A percentile compares a stretch with the other conserved stretches of the same genome.
Conservation (phyloP, 2,888 invertebrate species). For the Argyra leucocephala region DNA sequence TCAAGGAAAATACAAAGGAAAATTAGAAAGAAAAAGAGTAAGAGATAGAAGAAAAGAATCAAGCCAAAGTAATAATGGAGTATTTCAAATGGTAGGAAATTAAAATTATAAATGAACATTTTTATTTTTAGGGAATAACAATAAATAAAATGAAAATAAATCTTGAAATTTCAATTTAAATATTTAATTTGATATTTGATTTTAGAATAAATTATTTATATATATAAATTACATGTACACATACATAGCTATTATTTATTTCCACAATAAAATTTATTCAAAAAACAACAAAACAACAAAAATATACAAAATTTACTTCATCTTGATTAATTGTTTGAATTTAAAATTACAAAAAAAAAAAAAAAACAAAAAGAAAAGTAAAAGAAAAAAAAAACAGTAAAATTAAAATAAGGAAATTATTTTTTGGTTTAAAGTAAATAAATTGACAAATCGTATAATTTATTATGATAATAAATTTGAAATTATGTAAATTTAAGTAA, state of each 20-base stretch:
- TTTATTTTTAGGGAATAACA: no score
- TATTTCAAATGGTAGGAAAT: no score
- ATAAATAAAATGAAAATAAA: not conserved
- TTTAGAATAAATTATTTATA: not conserved
- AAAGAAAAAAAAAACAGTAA: not conserved
- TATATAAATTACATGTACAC: not conserved
- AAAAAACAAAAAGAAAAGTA: not conserved
- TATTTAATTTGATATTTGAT: not conserved
- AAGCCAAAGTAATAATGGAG: no score
- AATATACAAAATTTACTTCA: not conserved
- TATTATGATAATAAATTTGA: not conserved
- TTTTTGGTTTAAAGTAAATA: not conserved
- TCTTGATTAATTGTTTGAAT: constrained; percentile 3
- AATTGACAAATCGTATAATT: not conserved
- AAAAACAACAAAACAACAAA: no score
- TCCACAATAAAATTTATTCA: not conserved
- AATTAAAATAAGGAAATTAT: not conserved
- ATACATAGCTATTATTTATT: not conserved
- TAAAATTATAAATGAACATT: no score
- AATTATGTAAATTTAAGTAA: not conserved
- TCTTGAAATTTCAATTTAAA: not conserved
- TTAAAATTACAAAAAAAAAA: not conserved
- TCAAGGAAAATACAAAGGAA: not conserved
- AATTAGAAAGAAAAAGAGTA: not conserved
- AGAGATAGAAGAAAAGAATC: no score